phyloP scores from a whole-genome alignment of 2,888 invertebrate species.

The Shargacucullia verbasci region DNA sequence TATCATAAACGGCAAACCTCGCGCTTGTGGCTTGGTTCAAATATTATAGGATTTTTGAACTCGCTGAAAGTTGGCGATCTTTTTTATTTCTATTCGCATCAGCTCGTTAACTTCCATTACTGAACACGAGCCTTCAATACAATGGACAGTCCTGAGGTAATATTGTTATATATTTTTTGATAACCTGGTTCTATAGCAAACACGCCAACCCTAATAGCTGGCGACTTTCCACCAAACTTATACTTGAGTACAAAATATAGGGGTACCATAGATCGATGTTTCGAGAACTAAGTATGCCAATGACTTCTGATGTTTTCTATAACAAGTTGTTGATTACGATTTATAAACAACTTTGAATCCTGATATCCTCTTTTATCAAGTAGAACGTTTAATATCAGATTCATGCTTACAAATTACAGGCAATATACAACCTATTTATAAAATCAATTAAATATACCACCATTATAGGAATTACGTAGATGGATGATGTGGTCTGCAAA shows the following conservation, averaged over 20 bases:
- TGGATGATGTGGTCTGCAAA: conserved; percentile 41
- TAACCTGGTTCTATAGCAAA: too few species aligned
- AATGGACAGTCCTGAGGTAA: too few species aligned
- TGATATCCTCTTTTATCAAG: neutral
- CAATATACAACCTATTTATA: conserved; percentile 16
- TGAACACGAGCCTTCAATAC: neutral
- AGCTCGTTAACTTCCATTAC: neutral
- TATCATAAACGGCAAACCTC: conserved; percentile 18
- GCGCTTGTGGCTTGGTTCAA: conserved; percentile 4
- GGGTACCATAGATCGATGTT: too few species aligned
- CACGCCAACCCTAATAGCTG: too few species aligned
- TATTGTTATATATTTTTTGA: too few species aligned
- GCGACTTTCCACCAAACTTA: too few species aligned
- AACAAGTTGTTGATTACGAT: too few species aligned
- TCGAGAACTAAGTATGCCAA: too few species aligned
- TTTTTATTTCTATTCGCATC: neutral
- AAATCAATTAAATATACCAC: conserved; percentile 29
- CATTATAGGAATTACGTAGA: conserved; percentile 38
- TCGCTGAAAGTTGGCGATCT: neutral
- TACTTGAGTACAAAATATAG: too few species aligned
- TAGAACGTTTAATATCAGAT: conserved; percentile 5
- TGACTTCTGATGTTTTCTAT: too few species aligned
- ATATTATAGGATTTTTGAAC: conserved; percentile 11
- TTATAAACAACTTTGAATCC: neutral
- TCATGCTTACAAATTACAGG: conserved; percentile 16